Base-by-base conservation (phyloP, 1,140 invertebrate genomes). In the Zaprionus inermis region DNA sequence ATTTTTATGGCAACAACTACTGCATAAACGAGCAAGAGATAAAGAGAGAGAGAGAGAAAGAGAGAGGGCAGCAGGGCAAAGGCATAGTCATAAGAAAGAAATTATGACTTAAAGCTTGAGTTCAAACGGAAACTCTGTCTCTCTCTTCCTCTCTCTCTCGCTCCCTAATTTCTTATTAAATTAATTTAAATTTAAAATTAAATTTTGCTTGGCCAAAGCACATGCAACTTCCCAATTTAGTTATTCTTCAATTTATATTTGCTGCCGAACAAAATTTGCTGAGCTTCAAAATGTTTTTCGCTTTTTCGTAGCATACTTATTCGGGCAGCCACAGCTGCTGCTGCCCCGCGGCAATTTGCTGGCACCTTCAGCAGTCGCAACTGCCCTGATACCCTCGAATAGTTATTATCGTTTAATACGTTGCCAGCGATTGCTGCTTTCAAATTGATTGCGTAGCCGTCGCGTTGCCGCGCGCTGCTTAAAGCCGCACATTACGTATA, bases 401-500 rank as follows among this genome's bases (percentile, higher is more conserved):
- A n/a, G 11, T 5, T 9, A 0, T 22, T 11, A 22, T n/a, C n/a
- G 0, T 49, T 5, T 11, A 4, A 18, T 6, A 20, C 1, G 30
- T 12, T 49, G 0, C 24, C 1, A 2, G 3, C 24, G 3, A 5
- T 28, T 28, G 16, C n/a, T 18, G 9, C 18, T 1, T 18, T 49
- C 11, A 22, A 49, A 22, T 22, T 49, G 18, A 22, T 12, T 49
- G 51, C 51, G 3, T 11, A 5, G 24, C 22, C n/a, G n/a, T n/a
- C n/a, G n/a, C n/a, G n/a, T n/a, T n/a, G n/a, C n/a, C n/a, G n/a
- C n/a, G n/a, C n/a, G n/a, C 12, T 54, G 44, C 44, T 49, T 49
- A 11, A 54, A 28, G 51, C 22, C 51, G 14, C 36, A 20, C 56
- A 22, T 60, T 49, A 30, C 14, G 58, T 60, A 60, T 60, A 60